These are phyloP conservation scores for Tigriopus japonicus DNA, from an alignment of 1,140 invertebrate species.

Conservation along the genomic window DNA sequence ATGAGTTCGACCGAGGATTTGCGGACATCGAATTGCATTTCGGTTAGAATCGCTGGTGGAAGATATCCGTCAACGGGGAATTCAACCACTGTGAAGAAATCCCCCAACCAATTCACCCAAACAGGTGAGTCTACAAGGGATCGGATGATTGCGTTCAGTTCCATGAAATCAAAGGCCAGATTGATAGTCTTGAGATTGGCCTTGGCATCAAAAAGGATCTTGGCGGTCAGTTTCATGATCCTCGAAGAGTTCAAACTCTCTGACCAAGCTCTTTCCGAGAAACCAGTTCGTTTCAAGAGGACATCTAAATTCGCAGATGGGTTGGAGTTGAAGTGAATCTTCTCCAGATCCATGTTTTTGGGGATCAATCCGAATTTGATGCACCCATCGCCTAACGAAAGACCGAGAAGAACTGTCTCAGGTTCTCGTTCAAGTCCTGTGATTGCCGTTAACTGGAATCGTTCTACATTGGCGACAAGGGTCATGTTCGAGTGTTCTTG, in stretches of 20 bases:
- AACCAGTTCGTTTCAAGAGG: neutral
- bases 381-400: neutral
- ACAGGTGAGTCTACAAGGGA: neutral
- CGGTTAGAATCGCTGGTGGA: constrained; percentile 10
- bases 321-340: neutral
- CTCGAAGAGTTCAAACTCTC: neutral
- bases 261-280: neutral
- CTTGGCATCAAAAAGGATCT: constrained; percentile 3
- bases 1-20: constrained; percentile 1
- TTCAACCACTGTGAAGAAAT: constrained; percentile 13
- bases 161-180: neutral
- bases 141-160: neutral
- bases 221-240: constrained; percentile 1
- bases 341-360: too few relatives aligned
- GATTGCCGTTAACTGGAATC: neutral
- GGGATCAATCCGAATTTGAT: neutral
- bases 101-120: constrained; percentile 2
- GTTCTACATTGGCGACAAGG: neutral
- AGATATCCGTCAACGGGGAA: constrained; percentile 6
- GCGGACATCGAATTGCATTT: constrained; percentile 10
- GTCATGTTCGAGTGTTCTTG: neutral
- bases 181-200: constrained; percentile 5
- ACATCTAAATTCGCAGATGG: neutral
- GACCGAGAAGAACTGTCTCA: constrained; percentile 1
- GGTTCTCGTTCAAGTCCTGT: constrained; percentile 9